Evolutionary conservation across 1,140 invertebrate genomes (phyloP), one percentile per base, ranked within the genome.

Genomic region (Mizuhopecten yessoensis): DNA sequence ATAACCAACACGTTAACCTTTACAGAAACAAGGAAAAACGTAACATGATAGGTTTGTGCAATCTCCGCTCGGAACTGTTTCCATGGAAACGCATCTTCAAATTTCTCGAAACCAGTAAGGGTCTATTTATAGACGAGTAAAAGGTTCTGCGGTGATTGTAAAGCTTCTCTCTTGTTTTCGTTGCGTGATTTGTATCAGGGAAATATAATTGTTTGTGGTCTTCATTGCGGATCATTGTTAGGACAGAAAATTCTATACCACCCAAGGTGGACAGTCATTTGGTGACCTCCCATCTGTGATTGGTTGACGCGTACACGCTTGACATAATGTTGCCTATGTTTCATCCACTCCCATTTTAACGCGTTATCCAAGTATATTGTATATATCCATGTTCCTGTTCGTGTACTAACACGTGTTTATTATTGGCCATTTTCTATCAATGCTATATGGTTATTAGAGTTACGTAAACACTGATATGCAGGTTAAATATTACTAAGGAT

Each of bases 21-120:
- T 75, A 75, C 20, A n/a, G 57, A 75, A 5, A 75, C 57, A 75
- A n/a, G 36, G 13, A 3, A 75, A 75, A 75, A 57, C 13, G 57
- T 29, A 75, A 75, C n/a, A 75, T 29, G 57, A 75, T 75, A 75
- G 57, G 57, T 75, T 75, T 75, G 57, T 75, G 57, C 20, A 29
- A 75, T 75, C 57, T 75, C 57, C 15, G 23, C 57, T n/a, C 1
- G n/a, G 57, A 75, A 75, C 57, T 75, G 57, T 75, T 75, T 29
- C 57, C 57, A 75, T 29, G 57, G 57, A 75, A 75, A 75, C n/a
- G 57, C 29, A 75, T 29, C 57, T 75, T 75, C n/a, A 75, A 75
- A 75, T 75, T 75, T 75, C n/a, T n/a, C 23, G 23, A 29, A n/a
- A 75, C 57, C 57, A 75, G 29, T 75, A 75, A 2, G 57, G 23